These are phyloP conservation scores for Parapsyche elsis DNA, from an alignment of 1,140 invertebrate genomes.

Conservation along the genomic window DNA sequence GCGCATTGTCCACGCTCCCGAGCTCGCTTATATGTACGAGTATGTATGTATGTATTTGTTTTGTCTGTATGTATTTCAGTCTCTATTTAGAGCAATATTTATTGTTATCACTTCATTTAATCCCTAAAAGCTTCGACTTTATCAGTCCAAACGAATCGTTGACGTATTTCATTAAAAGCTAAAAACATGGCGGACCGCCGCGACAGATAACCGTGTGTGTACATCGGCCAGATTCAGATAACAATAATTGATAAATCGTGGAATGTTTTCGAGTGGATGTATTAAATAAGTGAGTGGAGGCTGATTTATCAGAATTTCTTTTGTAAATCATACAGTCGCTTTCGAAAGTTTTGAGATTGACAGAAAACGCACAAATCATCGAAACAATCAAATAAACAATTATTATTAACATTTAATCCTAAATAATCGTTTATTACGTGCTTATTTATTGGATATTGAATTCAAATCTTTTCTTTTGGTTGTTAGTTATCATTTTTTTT, in stretches of 20 bases:
- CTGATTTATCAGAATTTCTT: neutral
- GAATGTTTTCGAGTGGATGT: neutral
- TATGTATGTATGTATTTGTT: neutral
- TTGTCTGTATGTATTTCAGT: neutral
- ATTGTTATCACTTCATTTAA: constrained; percentile 38
- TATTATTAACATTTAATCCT: too few relatives aligned
- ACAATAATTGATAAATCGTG: constrained; percentile 1
- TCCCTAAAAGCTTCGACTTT: constrained; percentile 12
- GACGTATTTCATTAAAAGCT: constrained; percentile 30
- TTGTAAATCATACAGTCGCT: too few relatives aligned
- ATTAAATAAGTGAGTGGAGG: neutral
- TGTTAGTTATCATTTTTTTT: too few relatives aligned
- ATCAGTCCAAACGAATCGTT: neutral
- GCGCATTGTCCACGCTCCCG: neutral
- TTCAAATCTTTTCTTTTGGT: too few relatives aligned
- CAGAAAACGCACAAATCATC: too few relatives aligned
- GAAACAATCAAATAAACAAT: too few relatives aligned
- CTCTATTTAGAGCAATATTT: neutral
- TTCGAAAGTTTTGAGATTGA: too few relatives aligned
- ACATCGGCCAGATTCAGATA: neutral
- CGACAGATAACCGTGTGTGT: constrained; percentile 3
- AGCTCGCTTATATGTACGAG: too few relatives aligned
- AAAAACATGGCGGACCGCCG: neutral
- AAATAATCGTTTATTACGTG: too few relatives aligned
- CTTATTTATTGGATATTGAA: too few relatives aligned